Conservation (phyloP, 2,797 vertebrate genomes). For the Pseudomugil tenellus region DNA sequence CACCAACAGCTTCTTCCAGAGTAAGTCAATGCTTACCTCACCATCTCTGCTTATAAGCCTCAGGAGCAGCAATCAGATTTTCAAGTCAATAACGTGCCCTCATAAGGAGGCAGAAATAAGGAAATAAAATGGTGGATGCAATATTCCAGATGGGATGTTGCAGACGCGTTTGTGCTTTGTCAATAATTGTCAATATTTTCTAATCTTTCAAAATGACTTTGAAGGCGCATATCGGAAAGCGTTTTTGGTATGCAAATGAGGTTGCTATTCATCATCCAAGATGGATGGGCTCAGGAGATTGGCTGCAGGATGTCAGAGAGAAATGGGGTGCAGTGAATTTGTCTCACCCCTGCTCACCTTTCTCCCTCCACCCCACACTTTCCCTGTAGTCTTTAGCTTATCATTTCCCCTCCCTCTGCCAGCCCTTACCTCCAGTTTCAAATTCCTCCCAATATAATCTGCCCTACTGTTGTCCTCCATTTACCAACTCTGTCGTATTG, state of each 20-base stretch:
- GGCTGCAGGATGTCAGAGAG: constrained; percentile 60
- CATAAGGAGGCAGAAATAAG: constrained; percentile 55
- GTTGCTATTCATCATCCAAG: constrained; percentile 67
- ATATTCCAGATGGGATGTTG: constrained; percentile 63
- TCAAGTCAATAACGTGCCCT: constrained; percentile 60
- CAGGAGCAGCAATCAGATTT: constrained; percentile 65
- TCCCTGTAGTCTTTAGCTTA: constrained; percentile 42
- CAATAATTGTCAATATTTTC: constrained; percentile 79
- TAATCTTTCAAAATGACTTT: constrained; percentile 70
- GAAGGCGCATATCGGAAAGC: constrained; percentile 62
- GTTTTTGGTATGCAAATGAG: constrained; percentile 76
- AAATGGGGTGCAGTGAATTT: constrained; percentile 62
- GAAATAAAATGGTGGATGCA: constrained; percentile 60
- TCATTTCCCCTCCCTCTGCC: constrained; percentile 25
- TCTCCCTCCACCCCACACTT: background rate
- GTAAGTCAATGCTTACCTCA: constrained; percentile 28
- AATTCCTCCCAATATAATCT: constrained; percentile 45
- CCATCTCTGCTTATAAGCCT: constrained; percentile 48
- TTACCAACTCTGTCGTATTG: constrained; percentile 28
- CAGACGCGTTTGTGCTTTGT: constrained; percentile 56
- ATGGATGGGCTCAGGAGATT: constrained; percentile 68
- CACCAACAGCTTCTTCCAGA: constrained; percentile 34
- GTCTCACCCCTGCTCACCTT: constrained; percentile 38
- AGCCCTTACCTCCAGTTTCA: constrained; percentile 36
- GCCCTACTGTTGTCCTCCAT: constrained; percentile 49